Base-by-base conservation (phyloP, 2,113 vertebrate species). In the Phaethornis superciliosus region DNA sequence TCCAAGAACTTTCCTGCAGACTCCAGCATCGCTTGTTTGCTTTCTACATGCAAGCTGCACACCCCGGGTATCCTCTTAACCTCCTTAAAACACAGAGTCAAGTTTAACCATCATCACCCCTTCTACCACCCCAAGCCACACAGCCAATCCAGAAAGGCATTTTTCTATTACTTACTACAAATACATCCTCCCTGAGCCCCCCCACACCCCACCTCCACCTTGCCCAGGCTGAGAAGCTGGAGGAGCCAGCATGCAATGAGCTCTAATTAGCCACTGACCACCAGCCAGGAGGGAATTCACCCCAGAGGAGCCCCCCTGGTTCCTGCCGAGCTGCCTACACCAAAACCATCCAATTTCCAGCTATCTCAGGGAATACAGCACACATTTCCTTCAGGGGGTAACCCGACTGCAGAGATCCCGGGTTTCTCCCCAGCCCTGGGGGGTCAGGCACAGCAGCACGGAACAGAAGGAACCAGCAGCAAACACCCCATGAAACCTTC, bases 401-500 rank as follows among this genome's bases (percentile, higher is more conserved):
- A 52, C 20, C 32, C 58, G 33, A 21, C 35, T 23, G 49, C 59
- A 16, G 20, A 28, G 35, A 27, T 9, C 18, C 55, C 8, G 22
- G 7, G 7, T 17, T 71, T 6, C 68, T 60, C 15, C 15, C 23
- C 49, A 23, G 15, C 1, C 15, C 70, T 10, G 26, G 28, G 26
- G 5, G 55, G 18, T 2, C 42, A 18, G 1, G 1, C 12, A 11
- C 2, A 6, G 12, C 0, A 40, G 12, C 47, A 16, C 17, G 6
- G 40, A 42, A 12, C 46, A 56, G 26, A 18, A 2, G 37, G 15
- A 8, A 21, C 12, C 46, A 1, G 1, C 11, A 22, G 9, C 32
- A 37, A 15, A 1, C 9, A 3, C 2, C 6, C 6, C 7, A 2
- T 3, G 0, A 23, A 18, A 10, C 3, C 1, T 12, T 9, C 55